A percentile compares a stretch with the other conserved stretches of the same genome.
Conservation (phyloP, 2,888 invertebrate species). For the Hypomecis punctinalis region DNA sequence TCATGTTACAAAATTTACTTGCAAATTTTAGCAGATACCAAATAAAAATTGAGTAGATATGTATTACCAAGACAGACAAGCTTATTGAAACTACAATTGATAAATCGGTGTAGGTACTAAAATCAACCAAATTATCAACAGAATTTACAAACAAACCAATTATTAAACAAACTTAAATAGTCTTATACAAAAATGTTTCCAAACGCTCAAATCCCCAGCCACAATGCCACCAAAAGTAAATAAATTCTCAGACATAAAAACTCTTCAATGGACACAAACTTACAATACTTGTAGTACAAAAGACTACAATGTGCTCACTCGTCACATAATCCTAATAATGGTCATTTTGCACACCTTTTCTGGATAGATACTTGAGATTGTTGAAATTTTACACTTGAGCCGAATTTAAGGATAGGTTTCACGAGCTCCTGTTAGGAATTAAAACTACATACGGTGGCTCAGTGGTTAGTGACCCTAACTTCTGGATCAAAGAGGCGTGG, state of each 20-base stretch:
- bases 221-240: slow-evolving; percentile 5
- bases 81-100: no score
- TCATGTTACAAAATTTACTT: no score
- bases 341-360: slow-evolving; percentile 54
- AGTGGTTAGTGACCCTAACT: no score
- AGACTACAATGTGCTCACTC: slow-evolving; percentile 20
- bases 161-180: no score
- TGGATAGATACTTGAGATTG: slow-evolving; percentile 53
- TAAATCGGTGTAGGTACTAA: no score
- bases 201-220: slow-evolving; percentile 1
- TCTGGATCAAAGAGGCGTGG: no score
- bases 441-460: no score
- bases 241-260: slow-evolving; percentile 15
- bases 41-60: no score
- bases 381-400: slow-evolving; percentile 54
- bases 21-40: no score
- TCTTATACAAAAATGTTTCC: not conserved
- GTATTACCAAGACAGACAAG: no score
- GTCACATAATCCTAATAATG: slow-evolving; percentile 45
- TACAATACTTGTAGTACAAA: slow-evolving; percentile 16
- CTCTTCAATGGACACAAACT: slow-evolving; percentile 35
- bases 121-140: no score
- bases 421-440: not conserved
- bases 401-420: slow-evolving; percentile 44
- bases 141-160: no score